Percentiles rank a stretch among this genome's conserved stretches.
Evolutionary conservation across 2,888 invertebrate genomes (phyloP).

Genomic region (Eilema sororculum): DNA sequence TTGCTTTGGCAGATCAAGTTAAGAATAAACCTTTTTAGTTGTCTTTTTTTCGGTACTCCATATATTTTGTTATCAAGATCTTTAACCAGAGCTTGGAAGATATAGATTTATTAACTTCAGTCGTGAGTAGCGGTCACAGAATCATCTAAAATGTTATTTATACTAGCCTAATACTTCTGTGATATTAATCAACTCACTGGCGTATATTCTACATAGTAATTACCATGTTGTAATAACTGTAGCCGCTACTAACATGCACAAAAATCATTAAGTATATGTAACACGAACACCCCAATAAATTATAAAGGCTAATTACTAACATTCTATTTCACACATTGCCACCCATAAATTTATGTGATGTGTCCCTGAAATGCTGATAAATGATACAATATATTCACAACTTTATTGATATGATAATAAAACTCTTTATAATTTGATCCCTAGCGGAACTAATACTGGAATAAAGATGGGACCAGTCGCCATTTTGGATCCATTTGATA

Average conservation of each 20-base stretch:
- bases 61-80: background rate
- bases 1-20: no score
- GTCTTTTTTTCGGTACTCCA: no score
- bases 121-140: conserved; percentile 12
- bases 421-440: background rate
- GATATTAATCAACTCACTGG: background rate
- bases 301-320: conserved; percentile 16
- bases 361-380: conserved; percentile 18
- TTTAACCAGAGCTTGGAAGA: background rate
- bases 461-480: no score
- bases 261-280: conserved; percentile 9
- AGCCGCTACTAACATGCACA: conserved; percentile 22
- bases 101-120: conserved; percentile 4
- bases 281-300: conserved; percentile 14
- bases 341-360: conserved; percentile 8
- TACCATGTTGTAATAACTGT: conserved; percentile 14
- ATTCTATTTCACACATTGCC: conserved; percentile 21
- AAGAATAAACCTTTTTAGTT: no score
- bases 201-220: background rate
- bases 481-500: no score
- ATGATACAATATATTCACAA: background rate
- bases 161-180: background rate
- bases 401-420: background rate
- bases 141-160: background rate
- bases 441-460: no score